Evolutionary conservation across 1,140 invertebrate genomes (phyloP), one percentile per base, ranked within the genome.

Genomic region (Nomia melanderi): DNA sequence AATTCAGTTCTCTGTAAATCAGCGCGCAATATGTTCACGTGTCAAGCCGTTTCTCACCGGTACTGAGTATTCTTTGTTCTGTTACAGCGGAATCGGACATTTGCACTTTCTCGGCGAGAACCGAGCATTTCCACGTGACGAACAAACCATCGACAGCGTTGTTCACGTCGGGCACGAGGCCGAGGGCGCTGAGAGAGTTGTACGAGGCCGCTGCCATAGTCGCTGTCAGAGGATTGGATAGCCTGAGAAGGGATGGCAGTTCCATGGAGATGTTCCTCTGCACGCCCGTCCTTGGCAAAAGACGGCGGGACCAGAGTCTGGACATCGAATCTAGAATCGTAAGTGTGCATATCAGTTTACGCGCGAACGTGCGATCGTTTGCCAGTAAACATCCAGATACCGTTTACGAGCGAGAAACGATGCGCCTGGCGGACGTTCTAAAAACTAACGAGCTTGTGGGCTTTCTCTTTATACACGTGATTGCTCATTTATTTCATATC

Each of bases 301-400:
- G 94, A 82, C 93, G 94, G 83, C 93, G 94, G 83, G 94, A 94
- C 79, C 94, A 96, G 41, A 95, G 96, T 89, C 94, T 96, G 79
- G 96, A 97, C 87, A 97, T 97, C 85, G 97, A 97, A 92, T 97
- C 96, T 56, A 93, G 96, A 91, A 94, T 96, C 94, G 97, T 98
- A 93, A 96, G 95, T 94, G 84, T 94, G 84, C 80, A 83, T 57
- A 75, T 25, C 50, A 39, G n/a, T 23, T n/a, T n/a, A n/a, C n/a
- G n/a, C n/a, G n/a, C 31, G 20, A 27, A 60, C 11, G 29, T 33
- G 29, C 25, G 41, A 73, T 8, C 4, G 14, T 44, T 23, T 25
- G 25, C 11, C 44, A n/a, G n/a, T 14, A 39, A n/a, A 20, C n/a
- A n/a, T 44, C 12, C 14, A n/a, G n/a, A n/a, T n/a, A n/a, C n/a